phyloP scores from a whole-genome alignment of 2,113 vertebrate genomes.

The Talpa occidentalis region DNA sequence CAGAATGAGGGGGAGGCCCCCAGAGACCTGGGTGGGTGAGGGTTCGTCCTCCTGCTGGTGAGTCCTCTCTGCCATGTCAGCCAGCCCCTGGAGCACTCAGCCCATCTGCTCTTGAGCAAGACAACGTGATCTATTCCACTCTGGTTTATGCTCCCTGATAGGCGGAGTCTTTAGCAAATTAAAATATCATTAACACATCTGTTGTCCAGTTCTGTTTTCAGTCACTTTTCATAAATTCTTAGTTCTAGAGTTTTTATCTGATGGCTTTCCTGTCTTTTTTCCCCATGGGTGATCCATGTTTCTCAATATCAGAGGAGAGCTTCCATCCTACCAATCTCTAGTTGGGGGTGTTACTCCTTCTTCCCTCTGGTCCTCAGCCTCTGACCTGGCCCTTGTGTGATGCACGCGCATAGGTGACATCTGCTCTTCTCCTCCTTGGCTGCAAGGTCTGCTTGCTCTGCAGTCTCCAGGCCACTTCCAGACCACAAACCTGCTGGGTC shows the following conservation, averaged over 20 bases:
- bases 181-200: not conserved
- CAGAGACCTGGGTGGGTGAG: not conserved
- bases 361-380: not conserved
- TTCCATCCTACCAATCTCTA: not conserved
- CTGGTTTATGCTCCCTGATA: not conserved
- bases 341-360: not conserved
- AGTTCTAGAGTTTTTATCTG: not conserved
- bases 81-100: rapidly evolving
- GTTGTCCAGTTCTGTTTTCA: not conserved
- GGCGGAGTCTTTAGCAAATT: not conserved
- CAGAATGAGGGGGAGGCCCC: not conserved
- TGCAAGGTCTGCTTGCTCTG: not conserved
- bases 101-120: not conserved
- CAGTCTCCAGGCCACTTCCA: rapidly evolving
- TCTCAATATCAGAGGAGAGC: not conserved
- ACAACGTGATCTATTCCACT: not conserved
- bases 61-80: not conserved
- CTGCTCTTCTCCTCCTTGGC: not conserved
- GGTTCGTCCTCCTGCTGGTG: not conserved
- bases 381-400: not conserved
- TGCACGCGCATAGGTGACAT: too few species aligned
- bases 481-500: not conserved
- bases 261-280: not conserved
- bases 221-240: not conserved
- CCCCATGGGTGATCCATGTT: not conserved